Evolutionary conservation across 2,888 invertebrate genomes (phyloP).

Genomic region (Phyllotreta cruciferae): DNA sequence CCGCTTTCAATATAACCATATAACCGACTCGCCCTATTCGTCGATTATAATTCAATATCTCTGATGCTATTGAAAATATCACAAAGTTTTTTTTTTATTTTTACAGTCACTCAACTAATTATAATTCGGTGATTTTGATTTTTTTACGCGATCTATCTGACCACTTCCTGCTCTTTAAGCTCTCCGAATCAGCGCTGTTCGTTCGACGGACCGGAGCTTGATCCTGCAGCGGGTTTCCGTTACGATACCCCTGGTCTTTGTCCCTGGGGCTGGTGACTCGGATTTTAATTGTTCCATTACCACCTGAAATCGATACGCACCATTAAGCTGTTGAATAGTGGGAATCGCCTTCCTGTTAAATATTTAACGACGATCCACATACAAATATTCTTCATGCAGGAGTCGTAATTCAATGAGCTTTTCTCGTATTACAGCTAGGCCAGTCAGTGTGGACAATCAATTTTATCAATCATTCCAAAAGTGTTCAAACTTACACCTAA

Average conservation of each 20-base stretch:
- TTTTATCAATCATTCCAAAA: too few species aligned
- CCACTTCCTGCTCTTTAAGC: constrained; percentile 28
- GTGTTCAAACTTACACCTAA: too few species aligned
- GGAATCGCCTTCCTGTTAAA: background rate
- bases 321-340: constrained; percentile 1
- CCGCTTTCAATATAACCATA: too few species aligned
- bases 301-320: constrained; percentile 27
- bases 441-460: too few species aligned
- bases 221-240: constrained; percentile 17
- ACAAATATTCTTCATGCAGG: too few species aligned
- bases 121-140: constrained; percentile 25
- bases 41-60: too few species aligned
- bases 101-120: constrained; percentile 8
- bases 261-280: constrained; percentile 25
- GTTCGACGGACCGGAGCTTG: constrained; percentile 8
- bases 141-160: constrained; percentile 26
- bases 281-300: constrained; percentile 36
- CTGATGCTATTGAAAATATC: constrained; percentile 25
- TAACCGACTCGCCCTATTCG: too few species aligned
- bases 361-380: too few species aligned
- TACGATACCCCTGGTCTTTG: constrained; percentile 9
- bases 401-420: too few species aligned
- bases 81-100: constrained; percentile 15
- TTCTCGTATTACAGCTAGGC: background rate
- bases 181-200: constrained; percentile 19